phyloP scores from a whole-genome alignment of 2,888 invertebrate species.

The Cacoxenus indagator region DNA sequence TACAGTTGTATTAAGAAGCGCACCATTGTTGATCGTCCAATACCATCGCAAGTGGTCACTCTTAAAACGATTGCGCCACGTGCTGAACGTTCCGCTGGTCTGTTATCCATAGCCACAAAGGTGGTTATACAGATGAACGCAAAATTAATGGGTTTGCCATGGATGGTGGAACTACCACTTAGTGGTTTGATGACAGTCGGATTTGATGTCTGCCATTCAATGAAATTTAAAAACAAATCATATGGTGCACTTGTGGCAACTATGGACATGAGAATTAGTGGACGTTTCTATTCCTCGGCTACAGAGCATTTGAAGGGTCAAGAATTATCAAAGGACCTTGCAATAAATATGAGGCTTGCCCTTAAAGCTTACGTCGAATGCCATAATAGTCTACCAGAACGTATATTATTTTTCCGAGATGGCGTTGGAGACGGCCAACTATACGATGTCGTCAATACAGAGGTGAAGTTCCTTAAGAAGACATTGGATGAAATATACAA shows the following conservation, averaged over 20 bases:
- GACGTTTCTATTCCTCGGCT: conserved; percentile 81
- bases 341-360: conserved; percentile 73
- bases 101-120: conserved; percentile 90
- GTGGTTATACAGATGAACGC: conserved; percentile 93
- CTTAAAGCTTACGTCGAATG: conserved; percentile 57
- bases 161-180: conserved; percentile 81
- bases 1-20: conserved; percentile 92
- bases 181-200: conserved; percentile 84
- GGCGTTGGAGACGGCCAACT: conserved; percentile 96
- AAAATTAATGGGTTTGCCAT: conserved; percentile 92
- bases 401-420: conserved; percentile 89
- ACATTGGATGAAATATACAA: conserved; percentile 74
- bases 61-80: conserved; percentile 68
- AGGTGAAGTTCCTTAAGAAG: conserved; percentile 76
- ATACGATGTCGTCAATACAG: conserved; percentile 81
- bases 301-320: conserved; percentile 81
- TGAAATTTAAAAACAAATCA: conserved; percentile 76
- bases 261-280: conserved; percentile 73
- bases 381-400: conserved; percentile 74
- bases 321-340: conserved; percentile 82
- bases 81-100: conserved; percentile 61
- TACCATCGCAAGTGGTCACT: conserved; percentile 77
- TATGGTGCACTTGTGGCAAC: conserved; percentile 87
- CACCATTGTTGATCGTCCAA: conserved; percentile 81
- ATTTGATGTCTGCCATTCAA: conserved; percentile 91